Evolutionary conservation across 2,113 vertebrate genomes (phyloP), one percentile per base, ranked within the genome.

Genomic region (Marmota monax): DNA sequence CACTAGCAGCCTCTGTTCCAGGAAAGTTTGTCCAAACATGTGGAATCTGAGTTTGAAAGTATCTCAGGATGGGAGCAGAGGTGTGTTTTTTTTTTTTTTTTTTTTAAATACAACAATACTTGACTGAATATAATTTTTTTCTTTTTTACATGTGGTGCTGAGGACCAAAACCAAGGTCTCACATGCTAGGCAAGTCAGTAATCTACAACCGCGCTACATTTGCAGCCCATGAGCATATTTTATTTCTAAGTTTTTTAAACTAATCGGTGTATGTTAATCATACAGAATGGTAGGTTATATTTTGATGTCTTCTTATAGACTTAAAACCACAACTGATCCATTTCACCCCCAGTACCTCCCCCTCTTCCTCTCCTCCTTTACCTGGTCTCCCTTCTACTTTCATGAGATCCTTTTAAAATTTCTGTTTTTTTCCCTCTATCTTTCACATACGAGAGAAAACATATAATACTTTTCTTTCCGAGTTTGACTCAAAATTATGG

Each of bases 1-100:
- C 23, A 1, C 0, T 0, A 7, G 37, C 5, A 1, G 1, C 27
- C 67, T 77, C 22, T 74, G 0, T n/a, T 22, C 17, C 4, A 58
- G 13, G 18, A 7, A 42, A n/a, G 18, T 10, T 37, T 56, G 12
- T 61, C 29, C 22, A 2, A 13, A 29, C 11, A 9, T 7, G 56
- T 53, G 32, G 27, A 17, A 3, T 67, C 61, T 45, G 0, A 23
- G 29, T 23, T 88, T 37, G 73, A 63, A 82, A 53, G 29, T 34
- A 5, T 34, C 29, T 8, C 22, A 61, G 83, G 42, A 95, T 8
- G 7, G 45, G 45, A 45, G 45, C 45, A 45, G 45, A 45, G 45
- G 45, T 45, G 45, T 9, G 7, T 7, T 45, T 45, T 42, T 42
- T 51, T 2, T 13, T 51, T 51, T 34, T 10, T 20, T 63, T n/a